phyloP scores from a whole-genome alignment of 2,797 vertebrate species.

The Gymnodraco acuticeps region DNA sequence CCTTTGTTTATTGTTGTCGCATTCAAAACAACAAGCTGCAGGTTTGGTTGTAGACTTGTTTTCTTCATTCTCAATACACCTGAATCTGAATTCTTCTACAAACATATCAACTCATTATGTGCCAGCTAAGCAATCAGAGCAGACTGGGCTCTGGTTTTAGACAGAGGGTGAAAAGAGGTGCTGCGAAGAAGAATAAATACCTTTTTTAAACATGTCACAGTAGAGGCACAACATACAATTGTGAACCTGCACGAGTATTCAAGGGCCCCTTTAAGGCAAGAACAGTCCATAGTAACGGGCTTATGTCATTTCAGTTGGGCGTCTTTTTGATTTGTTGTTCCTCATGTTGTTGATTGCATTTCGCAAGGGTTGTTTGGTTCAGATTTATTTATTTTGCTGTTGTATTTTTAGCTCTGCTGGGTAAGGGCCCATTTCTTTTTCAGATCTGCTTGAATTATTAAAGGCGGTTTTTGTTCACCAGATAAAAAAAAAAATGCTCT shows the following conservation, averaged over 20 bases:
- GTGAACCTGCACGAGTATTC: too few relatives aligned
- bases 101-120: background rate
- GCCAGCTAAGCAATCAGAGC: too few relatives aligned
- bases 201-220: too few relatives aligned
- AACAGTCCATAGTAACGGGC: background rate
- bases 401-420: background rate
- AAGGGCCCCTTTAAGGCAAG: background rate
- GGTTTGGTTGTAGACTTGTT: too few relatives aligned
- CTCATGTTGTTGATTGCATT: background rate
- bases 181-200: too few relatives aligned
- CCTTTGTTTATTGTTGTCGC: too few relatives aligned
- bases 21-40: too few relatives aligned
- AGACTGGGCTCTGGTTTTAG: too few relatives aligned
- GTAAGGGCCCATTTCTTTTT: background rate
- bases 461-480: background rate
- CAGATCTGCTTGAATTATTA: conserved; percentile 2
- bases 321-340: background rate
- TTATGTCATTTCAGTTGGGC: background rate
- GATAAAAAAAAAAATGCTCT: background rate
- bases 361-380: background rate
- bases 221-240: too few relatives aligned
- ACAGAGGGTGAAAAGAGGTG: too few relatives aligned
- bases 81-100: background rate
- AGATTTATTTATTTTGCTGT: background rate
- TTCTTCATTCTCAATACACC: too few relatives aligned